phyloP scores from a whole-genome alignment of 2,797 vertebrate genomes.

The Halcyon chelicuti region DNA sequence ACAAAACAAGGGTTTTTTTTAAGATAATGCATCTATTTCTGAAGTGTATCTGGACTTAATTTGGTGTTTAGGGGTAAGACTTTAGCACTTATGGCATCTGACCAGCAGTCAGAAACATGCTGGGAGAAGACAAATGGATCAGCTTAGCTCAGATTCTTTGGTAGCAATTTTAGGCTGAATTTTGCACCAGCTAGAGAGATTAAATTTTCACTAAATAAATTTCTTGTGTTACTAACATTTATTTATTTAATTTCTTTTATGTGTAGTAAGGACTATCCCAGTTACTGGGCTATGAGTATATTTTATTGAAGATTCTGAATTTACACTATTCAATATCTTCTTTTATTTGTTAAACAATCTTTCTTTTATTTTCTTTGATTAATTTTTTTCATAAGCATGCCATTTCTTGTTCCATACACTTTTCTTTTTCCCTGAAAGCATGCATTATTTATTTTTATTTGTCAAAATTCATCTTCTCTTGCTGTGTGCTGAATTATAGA shows the following conservation, averaged over 20 bases:
- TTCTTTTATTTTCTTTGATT: neutral
- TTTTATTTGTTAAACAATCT: neutral
- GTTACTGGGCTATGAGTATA: neutral
- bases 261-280: neutral
- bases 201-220: neutral
- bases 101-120: neutral
- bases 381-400: neutral
- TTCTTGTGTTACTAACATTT: neutral
- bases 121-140: neutral
- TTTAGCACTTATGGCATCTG: neutral
- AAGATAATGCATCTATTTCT: neutral
- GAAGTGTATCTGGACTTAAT: neutral
- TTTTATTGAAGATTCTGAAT: neutral
- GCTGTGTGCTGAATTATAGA: slow-evolving; percentile 23
- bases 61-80: neutral
- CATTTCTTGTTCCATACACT: neutral
- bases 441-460: slow-evolving; percentile 53
- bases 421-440: neutral
- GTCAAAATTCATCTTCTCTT: slow-evolving; percentile 12
- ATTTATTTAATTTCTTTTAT: neutral
- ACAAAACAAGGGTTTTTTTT: fast-evolving
- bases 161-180: neutral
- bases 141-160: neutral
- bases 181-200: neutral
- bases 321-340: neutral